Evolutionary conservation across 2,797 vertebrate species (phyloP).

Genomic region (Kryptolebias ocellatus): DNA sequence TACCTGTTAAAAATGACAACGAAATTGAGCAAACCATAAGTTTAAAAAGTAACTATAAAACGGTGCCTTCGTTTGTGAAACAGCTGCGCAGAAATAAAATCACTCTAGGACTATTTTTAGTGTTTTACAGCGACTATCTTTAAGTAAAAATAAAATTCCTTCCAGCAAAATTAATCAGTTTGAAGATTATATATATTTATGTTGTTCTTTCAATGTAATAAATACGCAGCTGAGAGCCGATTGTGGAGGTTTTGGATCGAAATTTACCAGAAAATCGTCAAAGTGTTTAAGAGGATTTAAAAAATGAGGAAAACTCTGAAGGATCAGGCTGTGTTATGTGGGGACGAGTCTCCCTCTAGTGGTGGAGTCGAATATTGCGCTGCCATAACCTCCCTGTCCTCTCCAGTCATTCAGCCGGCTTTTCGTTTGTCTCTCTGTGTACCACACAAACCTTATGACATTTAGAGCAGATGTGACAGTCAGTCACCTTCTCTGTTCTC

Average conservation of each 20-base stretch:
- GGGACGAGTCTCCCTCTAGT: constrained; percentile 49
- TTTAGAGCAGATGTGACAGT: constrained; percentile 13
- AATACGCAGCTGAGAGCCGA: not conserved
- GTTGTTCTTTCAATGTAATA: too few relatives aligned
- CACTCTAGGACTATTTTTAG: accelerated
- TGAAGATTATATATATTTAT: too few relatives aligned
- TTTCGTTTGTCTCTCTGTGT: not conserved
- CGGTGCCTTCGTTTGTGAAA: too few relatives aligned
- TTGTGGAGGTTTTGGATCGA: not conserved
- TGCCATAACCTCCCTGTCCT: not conserved
- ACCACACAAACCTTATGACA: not conserved
- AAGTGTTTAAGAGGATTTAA: not conserved
- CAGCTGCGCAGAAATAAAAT: not conserved
- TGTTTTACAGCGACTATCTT: not conserved
- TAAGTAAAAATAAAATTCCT: too few relatives aligned
- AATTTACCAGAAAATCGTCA: not conserved
- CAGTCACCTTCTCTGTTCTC: constrained; percentile 19
- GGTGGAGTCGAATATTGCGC: not conserved
- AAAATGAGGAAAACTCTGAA: not conserved
- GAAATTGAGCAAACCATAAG: not conserved
- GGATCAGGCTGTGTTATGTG: constrained; percentile 5
- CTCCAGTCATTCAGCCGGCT: too few relatives aligned
- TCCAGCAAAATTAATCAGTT: not conserved
- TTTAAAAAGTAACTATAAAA: not conserved
- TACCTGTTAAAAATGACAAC: not conserved